These are phyloP conservation scores for Cheilosia vernalis DNA, from an alignment of 2,888 invertebrate genomes.

Conservation along the genomic window DNA sequence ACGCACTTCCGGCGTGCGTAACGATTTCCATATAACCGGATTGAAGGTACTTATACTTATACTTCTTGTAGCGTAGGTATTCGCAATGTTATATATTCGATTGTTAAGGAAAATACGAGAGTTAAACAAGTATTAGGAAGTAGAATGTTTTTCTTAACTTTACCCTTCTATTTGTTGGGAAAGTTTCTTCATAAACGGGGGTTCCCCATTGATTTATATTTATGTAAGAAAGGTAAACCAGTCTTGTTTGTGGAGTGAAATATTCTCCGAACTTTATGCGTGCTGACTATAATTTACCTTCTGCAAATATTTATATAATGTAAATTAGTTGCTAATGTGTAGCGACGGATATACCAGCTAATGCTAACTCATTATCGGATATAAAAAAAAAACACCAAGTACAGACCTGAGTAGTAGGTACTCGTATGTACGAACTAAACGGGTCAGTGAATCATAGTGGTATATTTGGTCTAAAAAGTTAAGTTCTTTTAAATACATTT, in stretches of 20 bases:
- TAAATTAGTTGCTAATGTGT: conserved; percentile 55
- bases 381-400: background rate
- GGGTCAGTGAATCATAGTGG: background rate
- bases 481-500: too few relatives aligned
- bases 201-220: background rate
- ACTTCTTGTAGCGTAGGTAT: conserved; percentile 11
- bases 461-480: too few relatives aligned
- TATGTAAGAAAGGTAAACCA: background rate
- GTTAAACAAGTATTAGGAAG: conserved; percentile 26
- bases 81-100: background rate
- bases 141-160: conserved; percentile 19
- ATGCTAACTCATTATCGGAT: background rate
- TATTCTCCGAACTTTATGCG: conserved; percentile 28
- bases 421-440: background rate
- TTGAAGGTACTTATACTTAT: conserved; percentile 34
- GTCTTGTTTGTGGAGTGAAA: conserved; percentile 10
- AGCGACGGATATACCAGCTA: conserved; percentile 41
- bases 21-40: conserved; percentile 57
- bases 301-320: conserved; percentile 44
- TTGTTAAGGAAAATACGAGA: conserved; percentile 6
- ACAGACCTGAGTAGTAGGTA: background rate
- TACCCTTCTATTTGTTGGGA: conserved; percentile 16
- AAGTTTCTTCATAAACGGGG: background rate
- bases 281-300: conserved; percentile 35
- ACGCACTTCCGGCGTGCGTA: conserved; percentile 73